Evolutionary conservation across 2,888 invertebrate species (phyloP).

Genomic region (Frankliniella intonsa): DNA sequence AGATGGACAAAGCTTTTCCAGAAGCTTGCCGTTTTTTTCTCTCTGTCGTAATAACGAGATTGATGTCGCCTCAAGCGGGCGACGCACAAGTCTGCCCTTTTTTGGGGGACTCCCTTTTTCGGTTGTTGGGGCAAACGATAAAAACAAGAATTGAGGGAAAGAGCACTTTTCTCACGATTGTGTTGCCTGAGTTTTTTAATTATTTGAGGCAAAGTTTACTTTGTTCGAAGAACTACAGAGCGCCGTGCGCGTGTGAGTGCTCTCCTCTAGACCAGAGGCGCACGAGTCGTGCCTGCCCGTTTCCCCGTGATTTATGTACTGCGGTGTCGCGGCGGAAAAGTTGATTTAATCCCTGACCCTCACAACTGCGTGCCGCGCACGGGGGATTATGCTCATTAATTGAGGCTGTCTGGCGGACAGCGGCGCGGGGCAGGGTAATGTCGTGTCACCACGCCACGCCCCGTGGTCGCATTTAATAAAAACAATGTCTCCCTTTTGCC

Average conservation of each 20-base stretch:
- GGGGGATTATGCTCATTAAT: constrained; percentile 13
- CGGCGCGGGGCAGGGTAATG: not conserved
- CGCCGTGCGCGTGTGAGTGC: not conserved
- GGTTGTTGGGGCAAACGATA: no score
- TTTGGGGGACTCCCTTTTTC: no score
- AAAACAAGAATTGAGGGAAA: no score
- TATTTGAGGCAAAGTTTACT: no score
- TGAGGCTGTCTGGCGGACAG: not conserved
- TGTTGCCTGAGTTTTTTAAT: no score
- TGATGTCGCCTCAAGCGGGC: not conserved
- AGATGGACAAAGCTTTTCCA: no score
- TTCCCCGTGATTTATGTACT: constrained; percentile 1
- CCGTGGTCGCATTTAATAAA: no score
- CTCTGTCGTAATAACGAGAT: not conserved
- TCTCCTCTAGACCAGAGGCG: not conserved
- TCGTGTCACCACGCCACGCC: no score
- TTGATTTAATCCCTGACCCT: not conserved
- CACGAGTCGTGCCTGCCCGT: not conserved
- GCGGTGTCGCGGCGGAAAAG: not conserved
- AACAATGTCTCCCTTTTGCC: not conserved
- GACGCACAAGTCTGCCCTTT: no score
- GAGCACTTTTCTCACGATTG: no score
- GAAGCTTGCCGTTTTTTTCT: not conserved
- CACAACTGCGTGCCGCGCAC: not conserved
- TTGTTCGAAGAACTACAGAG: no score